Conservation (phyloP, 2,797 vertebrate genomes). For the Cuniculus paca region DNA sequence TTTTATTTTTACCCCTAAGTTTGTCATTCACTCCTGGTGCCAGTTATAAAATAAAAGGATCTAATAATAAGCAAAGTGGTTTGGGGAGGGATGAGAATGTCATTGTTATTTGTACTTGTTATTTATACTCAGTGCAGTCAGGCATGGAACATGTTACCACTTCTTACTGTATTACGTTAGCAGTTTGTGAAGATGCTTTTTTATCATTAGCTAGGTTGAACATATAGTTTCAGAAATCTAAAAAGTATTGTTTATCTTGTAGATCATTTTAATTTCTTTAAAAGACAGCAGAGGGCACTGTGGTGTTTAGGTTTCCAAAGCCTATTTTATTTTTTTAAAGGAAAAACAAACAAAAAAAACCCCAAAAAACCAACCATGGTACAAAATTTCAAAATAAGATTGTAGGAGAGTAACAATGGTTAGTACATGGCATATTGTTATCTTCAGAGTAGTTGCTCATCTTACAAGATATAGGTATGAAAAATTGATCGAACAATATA, state of each 20-base stretch:
- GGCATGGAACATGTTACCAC: neutral
- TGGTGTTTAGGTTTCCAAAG: constrained; percentile 68
- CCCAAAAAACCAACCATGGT: too few relatives aligned
- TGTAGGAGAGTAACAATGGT: too few relatives aligned
- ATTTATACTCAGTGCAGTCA: neutral
- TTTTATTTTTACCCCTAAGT: neutral
- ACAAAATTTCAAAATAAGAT: too few relatives aligned
- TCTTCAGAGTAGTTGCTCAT: too few relatives aligned
- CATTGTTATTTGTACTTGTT: constrained; percentile 22
- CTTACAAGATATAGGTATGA: too few relatives aligned
- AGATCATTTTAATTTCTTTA: constrained; percentile 60
- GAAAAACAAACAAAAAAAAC: too few relatives aligned
- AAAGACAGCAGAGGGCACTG: constrained; percentile 86
- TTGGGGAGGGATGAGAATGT: neutral
- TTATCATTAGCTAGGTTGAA: constrained; percentile 16
- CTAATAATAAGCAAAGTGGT: constrained; percentile 32
- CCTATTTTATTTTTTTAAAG: too few relatives aligned
- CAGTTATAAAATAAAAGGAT: neutral
- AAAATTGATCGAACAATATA: too few relatives aligned
- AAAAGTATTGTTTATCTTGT: constrained; percentile 19
- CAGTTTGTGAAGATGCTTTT: constrained; percentile 42
- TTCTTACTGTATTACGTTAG: constrained; percentile 20
- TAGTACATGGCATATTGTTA: too few relatives aligned
- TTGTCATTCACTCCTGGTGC: neutral
- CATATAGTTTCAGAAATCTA: constrained; percentile 44